Evolutionary conservation across 2,113 vertebrate species (phyloP), one percentile per base, ranked within the genome.

Genomic region (Vulpes vulpes): DNA sequence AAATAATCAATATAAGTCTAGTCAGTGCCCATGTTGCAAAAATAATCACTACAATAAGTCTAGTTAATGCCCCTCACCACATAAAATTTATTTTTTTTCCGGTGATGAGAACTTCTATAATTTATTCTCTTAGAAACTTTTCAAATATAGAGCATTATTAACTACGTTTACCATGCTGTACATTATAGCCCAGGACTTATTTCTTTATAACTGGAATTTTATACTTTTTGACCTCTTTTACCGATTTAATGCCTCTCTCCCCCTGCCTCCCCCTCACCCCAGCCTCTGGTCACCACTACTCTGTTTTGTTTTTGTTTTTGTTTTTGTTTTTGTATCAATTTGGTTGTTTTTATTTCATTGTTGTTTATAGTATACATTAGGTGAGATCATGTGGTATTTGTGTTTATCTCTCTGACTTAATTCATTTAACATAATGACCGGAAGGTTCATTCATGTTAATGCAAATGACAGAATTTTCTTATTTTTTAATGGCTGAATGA

Each of bases 201-300:
- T 76, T 89, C 38, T 74, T 76, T 74, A 49, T 76, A 60, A n/a
- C 59, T 83, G 59, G 15, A 64, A 84, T 15, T 49, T 49, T 49
- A 27, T 20, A 88, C 53, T 22, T 19, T 78, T 12, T 64, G 30
- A 64, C 27, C 55, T 32, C 51, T 19, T 76, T 76, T 4, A 43
- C 16, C 51, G 4, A 11, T 79, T 43, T 51, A 27, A 49, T 32
- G 49, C 27, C 55, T 79, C 10, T 51, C 20, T 1, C 57, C 16
- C 57, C 15, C 57, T 4, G 11, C 0, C 76, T 11, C 11, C 2
- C 0, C 17, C 27, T 5, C 43, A 0, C 27, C 27, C 10, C 23
- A 12, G 85, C 15, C 67, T 88, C 53, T 88, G 67, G 6, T 32
- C 32, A 17, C 19, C 14, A 62, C 27, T 32, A 51, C 15, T 62